phyloP scores from a whole-genome alignment of 2,888 invertebrate species.

The Cotesia congregata region DNA sequence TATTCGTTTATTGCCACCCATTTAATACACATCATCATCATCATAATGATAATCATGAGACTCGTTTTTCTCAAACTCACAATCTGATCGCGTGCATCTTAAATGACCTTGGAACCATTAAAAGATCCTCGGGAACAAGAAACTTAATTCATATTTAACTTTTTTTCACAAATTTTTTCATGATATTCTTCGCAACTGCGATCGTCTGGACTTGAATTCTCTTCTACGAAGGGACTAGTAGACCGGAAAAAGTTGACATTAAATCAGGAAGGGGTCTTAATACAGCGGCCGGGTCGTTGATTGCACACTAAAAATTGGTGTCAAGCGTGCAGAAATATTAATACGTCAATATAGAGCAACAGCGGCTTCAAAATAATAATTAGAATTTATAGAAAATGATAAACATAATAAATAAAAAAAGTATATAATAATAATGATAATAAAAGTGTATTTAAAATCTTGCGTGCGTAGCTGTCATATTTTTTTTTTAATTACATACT shows the following conservation, averaged over 20 bases:
- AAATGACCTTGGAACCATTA: conserved; percentile 58
- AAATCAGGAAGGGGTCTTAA: conserved; percentile 33
- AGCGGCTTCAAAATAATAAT: neutral
- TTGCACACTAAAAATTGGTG: neutral
- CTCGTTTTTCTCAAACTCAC: conserved; percentile 43
- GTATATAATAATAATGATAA: neutral
- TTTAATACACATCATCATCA: conserved; percentile 33
- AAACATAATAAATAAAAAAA: neutral
- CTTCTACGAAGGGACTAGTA: conserved; percentile 40
- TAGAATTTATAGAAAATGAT: neutral
- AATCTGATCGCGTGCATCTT: conserved; percentile 58
- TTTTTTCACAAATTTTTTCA: conserved; percentile 3
- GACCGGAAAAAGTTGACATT: conserved; percentile 28
- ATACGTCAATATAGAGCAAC: neutral
- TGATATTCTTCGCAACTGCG: neutral
- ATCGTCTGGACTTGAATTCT: conserved; percentile 14
- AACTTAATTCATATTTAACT: conserved; percentile 15
- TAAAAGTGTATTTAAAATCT: neutral
- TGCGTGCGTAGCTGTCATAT: neutral
- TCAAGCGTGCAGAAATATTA: neutral
- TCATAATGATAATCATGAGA: neutral
- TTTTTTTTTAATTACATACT: neutral
- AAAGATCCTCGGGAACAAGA: conserved; percentile 45
- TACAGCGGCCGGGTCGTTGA: neutral
- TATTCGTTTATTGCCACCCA: neutral